Conservation (phyloP, 2,113 vertebrate species). For the Pithys albifrons region DNA sequence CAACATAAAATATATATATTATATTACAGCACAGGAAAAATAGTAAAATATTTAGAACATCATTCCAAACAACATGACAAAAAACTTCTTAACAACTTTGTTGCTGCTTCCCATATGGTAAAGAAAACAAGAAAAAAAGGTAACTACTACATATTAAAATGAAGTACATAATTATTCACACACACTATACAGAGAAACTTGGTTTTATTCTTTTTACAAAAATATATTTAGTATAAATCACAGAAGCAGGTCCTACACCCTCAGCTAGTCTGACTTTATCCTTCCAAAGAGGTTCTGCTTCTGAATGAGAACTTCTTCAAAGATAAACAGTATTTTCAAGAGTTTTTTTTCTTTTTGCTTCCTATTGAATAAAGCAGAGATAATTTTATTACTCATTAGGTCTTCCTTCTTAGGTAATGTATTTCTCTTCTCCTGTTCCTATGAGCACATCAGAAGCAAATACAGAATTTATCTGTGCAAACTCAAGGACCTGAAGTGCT, state of each 20-base stretch:
- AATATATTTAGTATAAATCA: not conserved
- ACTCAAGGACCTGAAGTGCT: not conserved
- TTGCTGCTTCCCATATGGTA: not conserved
- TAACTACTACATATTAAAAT: not conserved
- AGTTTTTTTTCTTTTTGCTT: too few relatives aligned
- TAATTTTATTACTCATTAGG: not conserved
- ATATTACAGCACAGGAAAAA: not conserved
- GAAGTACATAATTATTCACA: not conserved
- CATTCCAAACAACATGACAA: not conserved
- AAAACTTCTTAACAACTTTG: accelerated
- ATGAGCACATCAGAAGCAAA: not conserved
- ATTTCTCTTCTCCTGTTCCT: not conserved
- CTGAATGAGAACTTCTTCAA: not conserved
- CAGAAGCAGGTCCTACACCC: not conserved
- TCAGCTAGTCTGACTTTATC: not conserved
- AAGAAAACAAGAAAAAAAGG: not conserved
- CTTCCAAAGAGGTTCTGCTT: not conserved
- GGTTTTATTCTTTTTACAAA: not conserved
- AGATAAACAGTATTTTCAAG: not conserved
- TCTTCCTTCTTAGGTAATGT: not conserved
- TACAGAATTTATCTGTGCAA: not conserved
- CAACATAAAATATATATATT: not conserved
- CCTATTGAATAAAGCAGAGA: not conserved
- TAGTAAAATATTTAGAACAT: not conserved
- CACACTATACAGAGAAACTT: not conserved